Conservation (phyloP, 2,888 invertebrate genomes). For the Lasioglossum oenotherae region DNA sequence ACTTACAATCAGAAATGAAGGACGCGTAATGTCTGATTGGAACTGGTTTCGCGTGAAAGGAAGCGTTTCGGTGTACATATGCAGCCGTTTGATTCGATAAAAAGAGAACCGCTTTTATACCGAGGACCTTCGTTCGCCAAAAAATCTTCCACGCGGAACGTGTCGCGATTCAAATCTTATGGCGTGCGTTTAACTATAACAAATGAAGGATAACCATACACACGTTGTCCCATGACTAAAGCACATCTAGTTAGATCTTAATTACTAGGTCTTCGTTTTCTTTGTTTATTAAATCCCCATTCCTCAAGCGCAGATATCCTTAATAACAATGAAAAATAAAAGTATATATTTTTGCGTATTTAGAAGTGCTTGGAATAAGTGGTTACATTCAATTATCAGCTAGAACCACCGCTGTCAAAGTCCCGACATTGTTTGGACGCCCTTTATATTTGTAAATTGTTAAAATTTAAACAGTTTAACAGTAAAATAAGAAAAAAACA, state of each 20-base stretch:
- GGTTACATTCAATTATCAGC: background rate
- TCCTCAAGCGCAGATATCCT: background rate
- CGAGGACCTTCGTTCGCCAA: constrained; percentile 62
- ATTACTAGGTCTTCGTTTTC: background rate
- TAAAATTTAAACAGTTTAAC: background rate
- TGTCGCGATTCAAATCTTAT: constrained; percentile 47
- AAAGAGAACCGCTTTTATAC: constrained; percentile 59
- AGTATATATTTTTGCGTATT: background rate
- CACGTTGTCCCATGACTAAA: background rate
- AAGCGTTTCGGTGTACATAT: constrained; percentile 50
- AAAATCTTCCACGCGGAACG: constrained; percentile 64
- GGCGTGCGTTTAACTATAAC: constrained; percentile 31
- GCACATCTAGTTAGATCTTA: background rate
- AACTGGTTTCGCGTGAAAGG: constrained; percentile 65
- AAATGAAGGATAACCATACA: constrained; percentile 19
- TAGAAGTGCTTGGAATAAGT: background rate
- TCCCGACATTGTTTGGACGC: background rate
- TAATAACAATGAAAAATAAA: background rate
- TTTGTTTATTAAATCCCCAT: background rate
- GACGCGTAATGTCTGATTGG: constrained; percentile 28
- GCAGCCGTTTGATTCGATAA: constrained; percentile 32
- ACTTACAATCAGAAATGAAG: constrained; percentile 43
- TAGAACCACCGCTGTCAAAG: no score
- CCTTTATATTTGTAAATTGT: background rate
- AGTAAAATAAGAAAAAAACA: background rate